Evolutionary conservation across 2,888 invertebrate species (phyloP), one percentile per base, ranked within the genome.

Genomic region (Augochlorella aurata): DNA sequence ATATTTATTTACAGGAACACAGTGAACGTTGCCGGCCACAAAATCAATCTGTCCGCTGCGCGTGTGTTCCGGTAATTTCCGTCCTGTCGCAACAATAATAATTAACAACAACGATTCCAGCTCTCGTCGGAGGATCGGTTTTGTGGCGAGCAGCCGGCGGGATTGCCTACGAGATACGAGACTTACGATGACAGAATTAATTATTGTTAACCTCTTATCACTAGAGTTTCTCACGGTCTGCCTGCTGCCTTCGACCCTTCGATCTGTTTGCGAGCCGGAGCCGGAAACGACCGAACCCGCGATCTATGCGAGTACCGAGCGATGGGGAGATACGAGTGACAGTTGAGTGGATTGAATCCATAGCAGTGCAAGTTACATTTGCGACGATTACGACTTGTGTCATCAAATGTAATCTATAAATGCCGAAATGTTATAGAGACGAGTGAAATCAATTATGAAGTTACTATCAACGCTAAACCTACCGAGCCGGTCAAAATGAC

Each of bases 1-100:
- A 85, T 88, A 88, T 70, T 79, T 87, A 88, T 88, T 76, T 87
- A 87, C 87, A 88, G 85, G 80, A 87, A 86, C 81, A 79, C 84
- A 81, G 79, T 80, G 80, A 81, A 80, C 74, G 61, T 66, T 77
- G 85, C 72, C 71, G 61, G 75, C 79, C 81, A 69, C 79, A 71
- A 73, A 74, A 80, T 82, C 81, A 52, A 76, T 65, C 54, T 18
- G 58, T 24, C 45, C 52, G 21, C 29, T 16, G 21, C 49, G 38
- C 29, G 16, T n/a, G 21, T 18, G 14, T 68, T 49, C 12, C 44
- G 0, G 38, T 49, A 4, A 18, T 21, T 12, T 18, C 18, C 7
- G 38, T n/a, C 10, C 10, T 10, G 47, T 29, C 69, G 58, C 29
- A 54, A 81, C 66, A 70, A 29, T 80, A 81, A 81, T 79, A 78